Base-by-base conservation (phyloP, 1,140 invertebrate genomes). In the Drosophila arawakana region DNA sequence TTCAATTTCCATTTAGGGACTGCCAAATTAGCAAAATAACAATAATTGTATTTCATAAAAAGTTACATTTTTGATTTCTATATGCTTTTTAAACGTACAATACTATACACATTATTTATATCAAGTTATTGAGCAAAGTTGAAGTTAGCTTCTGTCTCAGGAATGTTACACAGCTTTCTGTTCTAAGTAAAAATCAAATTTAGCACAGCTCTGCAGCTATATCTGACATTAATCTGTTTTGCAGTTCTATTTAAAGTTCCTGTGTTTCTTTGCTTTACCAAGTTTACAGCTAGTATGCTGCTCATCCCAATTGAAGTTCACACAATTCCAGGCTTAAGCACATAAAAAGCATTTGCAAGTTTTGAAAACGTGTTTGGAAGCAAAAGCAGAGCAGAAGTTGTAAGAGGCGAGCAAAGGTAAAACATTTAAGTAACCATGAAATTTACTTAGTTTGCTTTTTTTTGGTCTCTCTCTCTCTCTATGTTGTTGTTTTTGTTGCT, bases 371-470 rank as follows among this genome's bases (percentile, higher is more conserved):
- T 57, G 55, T 39, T 35, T 30, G 25, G 6, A 30, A 30, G 50
- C 30, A 39, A 41, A 11, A 50, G n/a, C 43, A 59, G 37, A 57
- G 52, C 49, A 46, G n/a, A 13, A 43, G n/a, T 43, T 43, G 41
- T 13, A 10, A 43, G 13, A 43, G 41, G 41, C 37, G 9, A 39
- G 37, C 37, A 68, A 21, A 70, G 80, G 76, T 76, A 44, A 67
- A 78, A 39, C 58, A 72, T 73, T 71, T 72, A 80, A 78, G 74
- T 74, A 84, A 84, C 77, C 81, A 80, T 84, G 59, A 84, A 84
- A 80, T 84, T 65, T 69, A 84, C 81, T 75, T 75, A 66, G 39
- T 49, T 52, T 49, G 13, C n/a, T 47, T 49, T 46, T 30, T 47
- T 21, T 21, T 0, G 25, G n/a, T n/a, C n/a, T n/a, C n/a, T 15